Conservation (phyloP, 1,140 invertebrate genomes). For the Ditylenchus dipsaci region DNA sequence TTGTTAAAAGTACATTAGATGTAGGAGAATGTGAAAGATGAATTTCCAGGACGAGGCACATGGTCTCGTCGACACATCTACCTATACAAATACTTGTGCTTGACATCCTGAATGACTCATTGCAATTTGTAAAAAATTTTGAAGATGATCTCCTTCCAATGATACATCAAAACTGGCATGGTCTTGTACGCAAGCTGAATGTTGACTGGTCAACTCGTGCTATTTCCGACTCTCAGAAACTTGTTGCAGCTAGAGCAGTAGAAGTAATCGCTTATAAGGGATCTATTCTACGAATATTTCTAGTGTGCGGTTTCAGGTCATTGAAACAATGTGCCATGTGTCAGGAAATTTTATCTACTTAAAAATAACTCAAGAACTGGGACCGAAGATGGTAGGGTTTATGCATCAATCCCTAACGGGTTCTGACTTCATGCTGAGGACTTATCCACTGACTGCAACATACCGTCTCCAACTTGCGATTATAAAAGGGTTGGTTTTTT, state of each 20-base stretch:
- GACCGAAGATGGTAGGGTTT: conserved; percentile 7
- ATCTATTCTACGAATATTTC: conserved; percentile 6
- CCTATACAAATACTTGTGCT: conserved; percentile 31
- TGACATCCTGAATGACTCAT: conserved; percentile 31
- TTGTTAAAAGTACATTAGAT: background rate
- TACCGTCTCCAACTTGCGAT: conserved; percentile 6
- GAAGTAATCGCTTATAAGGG: conserved; percentile 6
- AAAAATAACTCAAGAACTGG: conserved; percentile 35
- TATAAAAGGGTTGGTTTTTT: conserved; percentile 1
- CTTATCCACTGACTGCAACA: background rate
- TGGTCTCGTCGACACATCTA: conserved; percentile 33
- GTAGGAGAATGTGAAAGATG: background rate
- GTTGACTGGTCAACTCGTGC: conserved; percentile 6
- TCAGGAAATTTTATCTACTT: conserved; percentile 33
- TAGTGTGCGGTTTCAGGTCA: conserved; percentile 16
- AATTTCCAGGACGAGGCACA: conserved; percentile 41
- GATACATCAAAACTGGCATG: conserved; percentile 39
- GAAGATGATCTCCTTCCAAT: conserved; percentile 39
- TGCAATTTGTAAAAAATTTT: conserved; percentile 29
- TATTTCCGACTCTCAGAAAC: conserved; percentile 6
- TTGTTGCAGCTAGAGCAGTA: conserved; percentile 8
- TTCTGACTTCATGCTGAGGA: background rate
- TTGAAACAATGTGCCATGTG: conserved; percentile 20
- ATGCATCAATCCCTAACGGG: background rate
- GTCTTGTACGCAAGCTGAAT: conserved; percentile 16